phyloP scores from a whole-genome alignment of 2,888 invertebrate genomes.

The Athrips mouffetella region DNA sequence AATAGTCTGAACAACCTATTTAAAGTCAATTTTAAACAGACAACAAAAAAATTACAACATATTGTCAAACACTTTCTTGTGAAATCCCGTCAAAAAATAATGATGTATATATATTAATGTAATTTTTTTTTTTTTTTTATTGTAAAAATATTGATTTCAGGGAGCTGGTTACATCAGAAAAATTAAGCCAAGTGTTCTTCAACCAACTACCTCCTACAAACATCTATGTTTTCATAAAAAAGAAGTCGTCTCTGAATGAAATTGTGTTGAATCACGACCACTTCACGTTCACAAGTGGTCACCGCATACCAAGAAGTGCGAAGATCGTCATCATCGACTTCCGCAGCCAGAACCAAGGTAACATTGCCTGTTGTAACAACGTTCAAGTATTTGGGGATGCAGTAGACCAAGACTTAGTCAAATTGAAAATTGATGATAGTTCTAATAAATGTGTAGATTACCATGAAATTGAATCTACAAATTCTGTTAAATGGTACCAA shows the following conservation, averaged over 20 bases:
- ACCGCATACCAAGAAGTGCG: constrained; percentile 54
- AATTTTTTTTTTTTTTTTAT: no score
- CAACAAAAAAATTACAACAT: no score
- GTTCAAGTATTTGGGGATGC: constrained; percentile 64
- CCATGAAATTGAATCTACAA: constrained; percentile 57
- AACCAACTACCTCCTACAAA: constrained; percentile 64
- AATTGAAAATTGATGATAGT: constrained; percentile 34
- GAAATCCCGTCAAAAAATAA: no score
- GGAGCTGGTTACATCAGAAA: constrained; percentile 64
- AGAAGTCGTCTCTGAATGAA: constrained; percentile 40
- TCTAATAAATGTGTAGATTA: constrained; percentile 34
- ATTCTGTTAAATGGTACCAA: constrained; percentile 70
- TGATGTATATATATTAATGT: no score
- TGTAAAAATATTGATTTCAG: no score
- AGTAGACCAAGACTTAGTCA: constrained; percentile 34
- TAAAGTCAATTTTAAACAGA: no score
- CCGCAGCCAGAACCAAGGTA: constrained; percentile 38
- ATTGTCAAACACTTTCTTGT: no score
- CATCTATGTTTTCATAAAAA: constrained; percentile 70
- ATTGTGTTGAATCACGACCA: constrained; percentile 48
- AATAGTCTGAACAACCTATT: no score
- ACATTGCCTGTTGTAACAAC: constrained; percentile 57
- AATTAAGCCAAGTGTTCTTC: constrained; percentile 59
- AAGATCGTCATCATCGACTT: constrained; percentile 61
- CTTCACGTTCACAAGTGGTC: constrained; percentile 55